Conservation (phyloP, 2,113 vertebrate species). For the Macrotus californicus region DNA sequence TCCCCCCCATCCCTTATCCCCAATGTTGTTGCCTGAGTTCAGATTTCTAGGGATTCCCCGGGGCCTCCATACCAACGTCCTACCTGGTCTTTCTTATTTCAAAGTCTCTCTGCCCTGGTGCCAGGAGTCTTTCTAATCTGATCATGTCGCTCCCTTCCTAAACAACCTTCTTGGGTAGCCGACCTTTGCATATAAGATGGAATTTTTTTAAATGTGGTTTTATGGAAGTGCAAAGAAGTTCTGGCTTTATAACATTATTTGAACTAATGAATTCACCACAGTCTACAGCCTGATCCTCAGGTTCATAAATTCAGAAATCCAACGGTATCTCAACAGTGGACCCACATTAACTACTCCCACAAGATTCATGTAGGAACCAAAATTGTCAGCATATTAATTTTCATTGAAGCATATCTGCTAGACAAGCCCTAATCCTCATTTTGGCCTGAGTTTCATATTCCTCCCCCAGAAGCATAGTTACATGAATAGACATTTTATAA, state of each 20-base stretch:
- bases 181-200: not conserved
- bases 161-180: not conserved
- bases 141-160: not conserved
- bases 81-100: not conserved
- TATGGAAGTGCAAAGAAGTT: not conserved
- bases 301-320: not conserved
- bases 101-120: not conserved
- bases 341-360: not conserved
- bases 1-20: not conserved
- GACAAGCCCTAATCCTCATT: constrained; percentile 25
- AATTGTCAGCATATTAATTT: constrained; percentile 33
- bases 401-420: not conserved
- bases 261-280: constrained; percentile 11
- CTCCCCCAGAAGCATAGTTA: not conserved
- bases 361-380: not conserved
- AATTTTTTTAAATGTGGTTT: not conserved
- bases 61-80: too few relatives aligned
- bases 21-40: not conserved
- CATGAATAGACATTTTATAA: not conserved
- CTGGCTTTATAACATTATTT: not conserved
- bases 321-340: not conserved
- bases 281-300: not conserved
- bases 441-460: not conserved
- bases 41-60: not conserved
- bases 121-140: not conserved